phyloP scores from a whole-genome alignment of 2,113 vertebrate genomes.

The Plecturocebus donacophilus region DNA sequence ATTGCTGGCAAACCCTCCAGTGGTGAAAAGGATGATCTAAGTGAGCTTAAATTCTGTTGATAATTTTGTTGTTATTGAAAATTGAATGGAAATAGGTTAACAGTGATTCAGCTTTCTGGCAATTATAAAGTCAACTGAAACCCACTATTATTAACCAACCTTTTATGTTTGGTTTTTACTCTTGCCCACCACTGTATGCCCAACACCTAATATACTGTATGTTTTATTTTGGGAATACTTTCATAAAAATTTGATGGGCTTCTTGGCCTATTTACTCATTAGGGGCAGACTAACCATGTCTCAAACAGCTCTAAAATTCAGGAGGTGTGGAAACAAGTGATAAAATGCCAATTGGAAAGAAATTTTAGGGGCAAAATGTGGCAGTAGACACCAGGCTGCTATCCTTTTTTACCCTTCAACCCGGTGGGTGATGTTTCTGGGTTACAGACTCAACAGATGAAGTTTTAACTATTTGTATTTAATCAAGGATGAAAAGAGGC shows the following conservation, averaged over 20 bases:
- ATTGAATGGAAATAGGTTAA: slow-evolving; percentile 12
- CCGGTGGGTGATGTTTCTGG: background rate
- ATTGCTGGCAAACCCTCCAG: background rate
- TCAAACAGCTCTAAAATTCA: slow-evolving; percentile 36
- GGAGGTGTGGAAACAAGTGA: background rate
- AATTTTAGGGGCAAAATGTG: slow-evolving; percentile 14
- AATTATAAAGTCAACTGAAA: slow-evolving; percentile 13
- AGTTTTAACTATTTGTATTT: slow-evolving; percentile 30
- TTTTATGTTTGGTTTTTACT: slow-evolving; percentile 7
- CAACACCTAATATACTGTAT: background rate
- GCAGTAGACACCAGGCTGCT: background rate
- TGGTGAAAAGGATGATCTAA: background rate
- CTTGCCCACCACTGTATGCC: background rate
- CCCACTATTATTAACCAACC: background rate
- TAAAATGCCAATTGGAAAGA: slow-evolving; percentile 19
- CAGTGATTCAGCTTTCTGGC: background rate
- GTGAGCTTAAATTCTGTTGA: background rate
- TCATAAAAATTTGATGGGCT: slow-evolving; percentile 15
- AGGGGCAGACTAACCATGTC: background rate
- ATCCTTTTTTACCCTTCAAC: background rate
- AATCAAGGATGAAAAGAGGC: background rate
- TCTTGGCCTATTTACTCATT: slow-evolving; percentile 48
- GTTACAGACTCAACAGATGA: background rate
- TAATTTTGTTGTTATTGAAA: slow-evolving; percentile 43
- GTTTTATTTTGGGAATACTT: background rate